These are phyloP conservation scores for Metopolophium dirhodum DNA, from an alignment of 1,140 invertebrate genomes.

Conservation along the genomic window DNA sequence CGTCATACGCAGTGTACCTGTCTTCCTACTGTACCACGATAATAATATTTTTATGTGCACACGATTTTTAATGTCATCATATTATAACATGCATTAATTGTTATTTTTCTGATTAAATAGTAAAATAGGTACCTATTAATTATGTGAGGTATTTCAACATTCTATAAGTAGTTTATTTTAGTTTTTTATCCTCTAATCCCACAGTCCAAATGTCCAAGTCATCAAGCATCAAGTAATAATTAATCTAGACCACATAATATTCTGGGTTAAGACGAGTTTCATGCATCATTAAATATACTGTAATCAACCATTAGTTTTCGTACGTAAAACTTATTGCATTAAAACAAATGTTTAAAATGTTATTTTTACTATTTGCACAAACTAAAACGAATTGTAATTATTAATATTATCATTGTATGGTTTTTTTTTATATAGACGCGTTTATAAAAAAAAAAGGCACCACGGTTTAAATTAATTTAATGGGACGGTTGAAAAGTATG, in stretches of 20 bases:
- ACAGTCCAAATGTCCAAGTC: neutral
- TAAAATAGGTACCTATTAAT: too few species aligned
- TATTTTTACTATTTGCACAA: neutral
- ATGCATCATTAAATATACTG: neutral
- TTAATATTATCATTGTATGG: too few species aligned
- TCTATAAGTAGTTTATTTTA: neutral
- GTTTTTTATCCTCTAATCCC: neutral
- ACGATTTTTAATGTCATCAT: too few species aligned
- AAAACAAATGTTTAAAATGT: neutral
- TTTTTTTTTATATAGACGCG: too few species aligned
- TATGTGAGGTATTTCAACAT: neutral
- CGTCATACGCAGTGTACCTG: neutral
- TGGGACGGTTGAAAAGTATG: too few species aligned
- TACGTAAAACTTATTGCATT: neutral
- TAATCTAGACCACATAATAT: neutral
- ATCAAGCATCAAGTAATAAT: neutral
- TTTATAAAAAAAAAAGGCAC: too few species aligned
- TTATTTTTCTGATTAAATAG: neutral
- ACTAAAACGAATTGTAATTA: neutral
- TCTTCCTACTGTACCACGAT: too few species aligned
- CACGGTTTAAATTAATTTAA: neutral
- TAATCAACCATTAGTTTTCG: neutral
- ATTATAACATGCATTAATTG: neutral
- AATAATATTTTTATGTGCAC: too few species aligned
- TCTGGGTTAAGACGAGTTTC: neutral